phyloP scores from a whole-genome alignment of 2,888 invertebrate genomes.

The Pseudococcus longispinus region DNA sequence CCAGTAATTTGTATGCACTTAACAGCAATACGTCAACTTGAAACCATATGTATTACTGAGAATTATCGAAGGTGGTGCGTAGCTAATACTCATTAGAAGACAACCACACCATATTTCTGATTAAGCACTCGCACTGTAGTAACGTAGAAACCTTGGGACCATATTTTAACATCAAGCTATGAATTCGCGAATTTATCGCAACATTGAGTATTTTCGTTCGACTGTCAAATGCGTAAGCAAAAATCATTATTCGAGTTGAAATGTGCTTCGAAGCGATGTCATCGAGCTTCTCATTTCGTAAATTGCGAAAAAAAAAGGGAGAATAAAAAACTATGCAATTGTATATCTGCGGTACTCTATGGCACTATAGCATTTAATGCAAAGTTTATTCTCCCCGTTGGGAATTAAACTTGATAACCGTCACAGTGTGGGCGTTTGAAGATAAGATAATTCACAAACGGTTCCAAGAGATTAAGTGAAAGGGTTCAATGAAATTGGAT shows the following conservation, averaged over 20 bases:
- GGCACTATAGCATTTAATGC: slow-evolving; percentile 17
- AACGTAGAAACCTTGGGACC: background rate
- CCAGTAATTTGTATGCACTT: too few relatives aligned
- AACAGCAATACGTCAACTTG: too few relatives aligned
- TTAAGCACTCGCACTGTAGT: background rate
- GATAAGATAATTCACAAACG: slow-evolving; percentile 41
- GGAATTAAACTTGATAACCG: slow-evolving; percentile 38
- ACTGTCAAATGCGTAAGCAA: background rate
- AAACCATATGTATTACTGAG: too few relatives aligned
- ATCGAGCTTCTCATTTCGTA: background rate
- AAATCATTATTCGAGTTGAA: slow-evolving; percentile 1
- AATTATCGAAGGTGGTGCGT: too few relatives aligned
- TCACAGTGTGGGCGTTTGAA: slow-evolving; percentile 34
- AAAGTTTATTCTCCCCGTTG: slow-evolving; percentile 40
- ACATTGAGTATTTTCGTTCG: background rate
- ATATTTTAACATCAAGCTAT: too few relatives aligned
- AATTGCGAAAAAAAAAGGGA: slow-evolving; percentile 13
- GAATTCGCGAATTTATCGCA: background rate
- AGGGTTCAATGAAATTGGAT: slow-evolving; percentile 45
- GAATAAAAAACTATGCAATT: background rate
- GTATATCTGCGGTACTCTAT: background rate
- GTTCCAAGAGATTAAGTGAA: slow-evolving; percentile 42
- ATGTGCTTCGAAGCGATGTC: background rate
- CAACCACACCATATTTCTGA: background rate
- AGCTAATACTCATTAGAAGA: background rate